Conservation (phyloP, 2,888 invertebrate species). For the Petrophora chlorosata region DNA sequence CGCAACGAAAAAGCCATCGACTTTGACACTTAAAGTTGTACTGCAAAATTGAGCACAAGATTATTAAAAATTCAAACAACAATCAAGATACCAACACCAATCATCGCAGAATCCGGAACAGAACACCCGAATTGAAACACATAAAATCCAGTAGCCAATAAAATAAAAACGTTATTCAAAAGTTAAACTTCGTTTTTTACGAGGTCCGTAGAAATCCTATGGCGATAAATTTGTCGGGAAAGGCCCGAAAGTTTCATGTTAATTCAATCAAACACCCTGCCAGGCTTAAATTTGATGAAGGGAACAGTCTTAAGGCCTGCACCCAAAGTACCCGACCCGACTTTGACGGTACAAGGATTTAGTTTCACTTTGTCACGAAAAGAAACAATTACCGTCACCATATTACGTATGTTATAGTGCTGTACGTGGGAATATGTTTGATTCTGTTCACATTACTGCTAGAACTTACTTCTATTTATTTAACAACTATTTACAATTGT, state of each 20-base stretch:
- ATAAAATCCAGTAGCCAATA: constrained; percentile 56
- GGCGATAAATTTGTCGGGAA: constrained; percentile 73
- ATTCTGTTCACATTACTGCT: too few relatives aligned
- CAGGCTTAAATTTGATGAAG: constrained; percentile 76
- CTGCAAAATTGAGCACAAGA: too few relatives aligned
- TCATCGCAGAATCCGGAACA: constrained; percentile 16
- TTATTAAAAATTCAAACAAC: constrained; percentile 11
- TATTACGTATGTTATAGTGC: too few relatives aligned
- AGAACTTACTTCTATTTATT: too few relatives aligned
- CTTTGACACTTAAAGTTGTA: too few relatives aligned
- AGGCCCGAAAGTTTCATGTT: constrained; percentile 71
- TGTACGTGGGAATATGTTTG: too few relatives aligned
- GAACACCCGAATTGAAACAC: constrained; percentile 51
- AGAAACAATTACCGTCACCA: too few relatives aligned
- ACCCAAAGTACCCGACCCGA: constrained; percentile 4
- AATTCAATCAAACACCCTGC: constrained; percentile 75
- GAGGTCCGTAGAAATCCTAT: constrained; percentile 61
- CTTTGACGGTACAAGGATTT: too few relatives aligned
- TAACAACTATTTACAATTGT: too few relatives aligned
- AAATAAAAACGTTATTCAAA: constrained; percentile 65
- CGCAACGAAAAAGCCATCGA: too few relatives aligned
- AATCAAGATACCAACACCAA: constrained; percentile 8
- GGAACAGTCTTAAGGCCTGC: constrained; percentile 49
- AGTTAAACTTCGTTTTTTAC: constrained; percentile 64
- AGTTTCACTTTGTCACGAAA: too few relatives aligned